Conservation (phyloP, 2,797 vertebrate genomes). For the Semotilus atromaculatus region DNA sequence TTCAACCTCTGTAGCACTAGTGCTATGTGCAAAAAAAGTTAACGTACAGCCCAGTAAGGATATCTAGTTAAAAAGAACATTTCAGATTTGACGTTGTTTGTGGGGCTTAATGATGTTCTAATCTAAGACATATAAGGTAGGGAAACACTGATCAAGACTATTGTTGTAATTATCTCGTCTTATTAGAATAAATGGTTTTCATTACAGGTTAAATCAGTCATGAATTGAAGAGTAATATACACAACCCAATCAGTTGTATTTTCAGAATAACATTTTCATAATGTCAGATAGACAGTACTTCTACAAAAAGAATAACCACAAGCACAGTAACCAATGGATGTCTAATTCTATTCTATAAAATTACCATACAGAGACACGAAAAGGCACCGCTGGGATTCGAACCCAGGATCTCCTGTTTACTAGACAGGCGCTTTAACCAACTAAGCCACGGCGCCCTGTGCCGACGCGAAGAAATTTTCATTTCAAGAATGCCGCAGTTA, state of each 20-base stretch:
- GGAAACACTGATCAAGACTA: neutral
- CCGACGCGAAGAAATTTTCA: accelerated
- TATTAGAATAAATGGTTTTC: neutral
- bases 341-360: neutral
- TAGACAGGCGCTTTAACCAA: conserved; percentile 73
- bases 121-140: neutral
- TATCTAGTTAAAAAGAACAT: neutral
- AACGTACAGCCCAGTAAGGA: neutral
- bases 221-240: neutral
- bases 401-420: conserved; percentile 77
- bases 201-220: neutral
- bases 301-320: neutral
- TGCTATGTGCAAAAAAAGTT: neutral
- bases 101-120: neutral
- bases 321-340: neutral
- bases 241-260: neutral
- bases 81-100: neutral
- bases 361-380: neutral
- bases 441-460: conserved; percentile 59
- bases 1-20: neutral
- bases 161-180: neutral
- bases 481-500: neutral
- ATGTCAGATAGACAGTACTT: neutral
- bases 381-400: conserved; percentile 76
- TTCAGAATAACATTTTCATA: neutral